A percentile compares a stretch with the other conserved stretches of the same genome.
These are phyloP conservation scores for Cabera pusaria DNA, from an alignment of 2,888 invertebrate species.

Conservation along the genomic window DNA sequence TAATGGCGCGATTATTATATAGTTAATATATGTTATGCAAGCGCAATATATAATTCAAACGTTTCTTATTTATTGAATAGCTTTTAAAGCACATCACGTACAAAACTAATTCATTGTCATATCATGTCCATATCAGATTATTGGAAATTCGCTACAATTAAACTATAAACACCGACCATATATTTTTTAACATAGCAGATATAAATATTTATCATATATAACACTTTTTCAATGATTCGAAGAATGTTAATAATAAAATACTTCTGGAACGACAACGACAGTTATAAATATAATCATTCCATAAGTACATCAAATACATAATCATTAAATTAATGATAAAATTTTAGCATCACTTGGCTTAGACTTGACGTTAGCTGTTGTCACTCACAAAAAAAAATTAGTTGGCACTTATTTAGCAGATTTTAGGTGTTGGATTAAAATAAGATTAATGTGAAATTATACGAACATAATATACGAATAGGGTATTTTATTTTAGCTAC, in stretches of 20 bases:
- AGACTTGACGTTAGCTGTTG: conserved; percentile 59
- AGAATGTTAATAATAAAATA: too few relatives aligned
- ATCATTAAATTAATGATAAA: conserved; percentile 19
- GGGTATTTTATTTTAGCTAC: conserved; percentile 17
- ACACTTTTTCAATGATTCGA: too few relatives aligned
- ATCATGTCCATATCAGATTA: conserved; percentile 46
- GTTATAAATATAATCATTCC: too few relatives aligned
- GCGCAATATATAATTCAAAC: too few relatives aligned
- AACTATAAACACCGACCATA: conserved; percentile 57
- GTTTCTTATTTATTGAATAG: conserved; percentile 25
- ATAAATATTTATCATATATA: not conserved
- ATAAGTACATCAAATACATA: conserved; percentile 16
- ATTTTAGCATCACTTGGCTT: conserved; percentile 46
- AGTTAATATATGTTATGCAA: conserved; percentile 1
- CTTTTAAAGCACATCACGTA: conserved; percentile 53
- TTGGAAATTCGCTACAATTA: conserved; percentile 68
- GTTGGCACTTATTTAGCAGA: conserved; percentile 70
- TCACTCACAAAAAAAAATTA: conserved; percentile 61
- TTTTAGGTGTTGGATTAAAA: conserved; percentile 53
- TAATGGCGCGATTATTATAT: conserved; percentile 2
- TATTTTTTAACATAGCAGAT: conserved; percentile 12
- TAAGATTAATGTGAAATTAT: conserved; percentile 27
- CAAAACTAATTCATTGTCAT: conserved; percentile 76
- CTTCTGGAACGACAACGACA: too few relatives aligned
- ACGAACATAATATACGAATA: conserved; percentile 28